phyloP scores from a whole-genome alignment of 2,888 invertebrate genomes.

The Mimas tiliae region DNA sequence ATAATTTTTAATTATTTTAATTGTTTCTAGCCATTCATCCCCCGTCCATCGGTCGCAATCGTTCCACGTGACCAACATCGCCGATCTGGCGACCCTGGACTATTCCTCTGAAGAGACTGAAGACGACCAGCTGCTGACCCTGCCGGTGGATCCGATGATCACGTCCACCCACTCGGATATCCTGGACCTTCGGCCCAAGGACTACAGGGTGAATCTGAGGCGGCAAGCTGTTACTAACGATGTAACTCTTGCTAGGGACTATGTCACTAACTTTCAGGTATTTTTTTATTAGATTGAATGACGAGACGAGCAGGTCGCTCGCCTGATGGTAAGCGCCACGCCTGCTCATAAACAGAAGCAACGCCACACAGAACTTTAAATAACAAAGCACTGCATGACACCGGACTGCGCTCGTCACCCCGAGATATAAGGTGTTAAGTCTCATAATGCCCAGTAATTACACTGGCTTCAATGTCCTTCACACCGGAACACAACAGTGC shows the following conservation, averaged over 20 bases:
- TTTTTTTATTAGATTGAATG: background rate
- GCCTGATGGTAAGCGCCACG: no score
- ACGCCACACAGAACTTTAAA: no score
- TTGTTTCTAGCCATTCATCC: constrained; percentile 70
- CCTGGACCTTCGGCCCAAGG: constrained; percentile 62
- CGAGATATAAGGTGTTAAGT: no score
- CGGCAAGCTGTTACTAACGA: constrained; percentile 61
- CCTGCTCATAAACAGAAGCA: no score
- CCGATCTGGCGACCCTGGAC: constrained; percentile 64
- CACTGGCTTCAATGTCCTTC: no score
- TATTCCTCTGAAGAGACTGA: constrained; percentile 75
- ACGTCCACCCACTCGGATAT: constrained; percentile 76
- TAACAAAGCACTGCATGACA: no score
- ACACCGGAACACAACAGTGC: no score
- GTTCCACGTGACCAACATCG: constrained; percentile 78
- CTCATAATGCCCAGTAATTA: no score
- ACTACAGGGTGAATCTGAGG: constrained; percentile 50
- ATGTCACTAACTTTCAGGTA: constrained; percentile 71
- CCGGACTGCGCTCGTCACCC: no score
- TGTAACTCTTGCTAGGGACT: constrained; percentile 66
- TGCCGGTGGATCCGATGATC: constrained; percentile 72
- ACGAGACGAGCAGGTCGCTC: background rate
- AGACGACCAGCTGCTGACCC: constrained; percentile 59
- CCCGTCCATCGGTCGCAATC: constrained; percentile 81
- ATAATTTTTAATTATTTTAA: no score